Evolutionary conservation across 1,140 invertebrate species (phyloP).

Genomic region (Ips nitidus): DNA sequence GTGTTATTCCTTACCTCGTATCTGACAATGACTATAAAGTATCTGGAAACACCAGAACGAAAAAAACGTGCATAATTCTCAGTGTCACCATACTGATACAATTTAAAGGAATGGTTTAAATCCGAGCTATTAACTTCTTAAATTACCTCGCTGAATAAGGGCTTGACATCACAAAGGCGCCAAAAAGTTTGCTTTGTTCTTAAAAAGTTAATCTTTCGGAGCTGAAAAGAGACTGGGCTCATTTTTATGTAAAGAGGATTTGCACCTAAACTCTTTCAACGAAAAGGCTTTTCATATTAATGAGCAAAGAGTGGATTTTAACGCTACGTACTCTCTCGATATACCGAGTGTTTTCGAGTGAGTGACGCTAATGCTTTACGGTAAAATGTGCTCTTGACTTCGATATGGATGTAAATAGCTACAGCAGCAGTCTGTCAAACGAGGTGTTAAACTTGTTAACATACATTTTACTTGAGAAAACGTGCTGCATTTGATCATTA

Average conservation of each 20-base stretch:
- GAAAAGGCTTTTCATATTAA: constrained; percentile 7
- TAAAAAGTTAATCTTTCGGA: constrained; percentile 18
- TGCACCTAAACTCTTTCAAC: constrained; percentile 7
- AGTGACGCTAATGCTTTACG: neutral
- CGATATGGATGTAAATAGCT: no score
- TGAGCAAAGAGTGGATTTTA: neutral
- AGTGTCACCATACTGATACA: no score
- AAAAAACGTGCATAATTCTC: no score
- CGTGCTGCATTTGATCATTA: constrained; percentile 3
- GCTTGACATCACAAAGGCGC: neutral
- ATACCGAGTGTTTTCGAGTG: neutral
- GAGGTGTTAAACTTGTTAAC: constrained; percentile 13
- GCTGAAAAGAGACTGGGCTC: neutral
- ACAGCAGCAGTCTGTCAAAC: constrained; percentile 1
- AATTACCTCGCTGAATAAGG: neutral
- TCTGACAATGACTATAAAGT: no score
- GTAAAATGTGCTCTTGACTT: constrained; percentile 1
- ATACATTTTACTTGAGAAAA: neutral
- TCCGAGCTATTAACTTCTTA: constrained; percentile 4
- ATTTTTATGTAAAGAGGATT: constrained; percentile 26
- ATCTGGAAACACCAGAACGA: no score
- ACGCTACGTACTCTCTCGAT: neutral
- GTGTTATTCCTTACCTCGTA: no score
- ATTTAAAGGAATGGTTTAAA: neutral
- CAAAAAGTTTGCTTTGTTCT: constrained; percentile 13